Evolutionary conservation across 2,113 vertebrate genomes (phyloP).

Genomic region (Cygnus atratus): DNA sequence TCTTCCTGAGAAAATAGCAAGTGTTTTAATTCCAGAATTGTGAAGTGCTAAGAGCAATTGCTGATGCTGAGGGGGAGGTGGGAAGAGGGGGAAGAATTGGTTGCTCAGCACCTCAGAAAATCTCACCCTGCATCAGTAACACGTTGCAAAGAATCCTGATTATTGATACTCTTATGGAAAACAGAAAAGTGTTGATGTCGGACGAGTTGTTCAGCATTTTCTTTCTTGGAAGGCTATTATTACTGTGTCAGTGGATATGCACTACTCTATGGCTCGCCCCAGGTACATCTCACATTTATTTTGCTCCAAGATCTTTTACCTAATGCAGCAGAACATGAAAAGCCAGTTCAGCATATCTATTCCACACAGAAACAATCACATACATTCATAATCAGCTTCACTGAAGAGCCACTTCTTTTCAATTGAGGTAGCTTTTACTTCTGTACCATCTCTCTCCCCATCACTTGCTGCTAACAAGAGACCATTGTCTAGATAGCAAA

Average conservation of each 20-base stretch:
- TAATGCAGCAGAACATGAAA: not conserved
- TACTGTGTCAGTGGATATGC: not conserved
- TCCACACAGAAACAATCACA: not conserved
- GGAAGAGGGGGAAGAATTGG: not conserved
- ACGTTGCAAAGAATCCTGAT: not conserved
- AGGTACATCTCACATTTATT: not conserved
- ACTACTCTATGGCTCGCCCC: not conserved
- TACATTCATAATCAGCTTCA: not conserved
- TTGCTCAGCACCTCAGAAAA: not conserved
- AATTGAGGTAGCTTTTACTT: not conserved
- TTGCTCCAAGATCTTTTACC: not conserved
- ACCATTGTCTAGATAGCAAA: not conserved
- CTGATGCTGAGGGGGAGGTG: not conserved
- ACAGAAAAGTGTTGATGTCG: not conserved
- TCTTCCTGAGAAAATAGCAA: not conserved
- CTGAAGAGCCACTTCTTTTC: not conserved
- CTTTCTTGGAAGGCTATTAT: not conserved
- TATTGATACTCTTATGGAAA: not conserved
- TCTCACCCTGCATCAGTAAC: not conserved
- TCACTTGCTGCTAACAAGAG: not conserved
- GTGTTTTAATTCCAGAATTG: not conserved
- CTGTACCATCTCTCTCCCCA: not conserved
- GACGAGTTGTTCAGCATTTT: slow-evolving; percentile 5
- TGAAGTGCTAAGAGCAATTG: not conserved
- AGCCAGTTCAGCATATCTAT: not conserved